Conservation (phyloP, 2,113 vertebrate genomes). For the Oryctolagus cuniculus region DNA sequence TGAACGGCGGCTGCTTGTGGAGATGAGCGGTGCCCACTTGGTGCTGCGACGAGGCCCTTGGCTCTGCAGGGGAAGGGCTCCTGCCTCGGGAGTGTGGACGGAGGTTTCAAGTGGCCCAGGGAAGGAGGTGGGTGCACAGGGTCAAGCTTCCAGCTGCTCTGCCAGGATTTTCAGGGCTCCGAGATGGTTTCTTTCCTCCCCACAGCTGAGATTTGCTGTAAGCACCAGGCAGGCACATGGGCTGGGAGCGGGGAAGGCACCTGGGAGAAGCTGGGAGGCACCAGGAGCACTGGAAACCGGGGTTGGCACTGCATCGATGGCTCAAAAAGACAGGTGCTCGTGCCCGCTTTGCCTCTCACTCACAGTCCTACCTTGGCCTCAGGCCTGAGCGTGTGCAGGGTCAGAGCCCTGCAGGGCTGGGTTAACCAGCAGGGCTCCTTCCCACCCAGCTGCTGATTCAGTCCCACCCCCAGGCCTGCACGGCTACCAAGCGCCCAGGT, state of each 20-base stretch:
- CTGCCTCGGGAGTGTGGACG: neutral
- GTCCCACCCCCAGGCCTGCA: neutral
- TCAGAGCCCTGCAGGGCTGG: neutral
- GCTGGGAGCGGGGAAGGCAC: neutral
- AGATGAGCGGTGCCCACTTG: neutral
- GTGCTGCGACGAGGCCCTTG: neutral
- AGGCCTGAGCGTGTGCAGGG: neutral
- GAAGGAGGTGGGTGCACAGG: neutral
- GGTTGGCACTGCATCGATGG: neutral
- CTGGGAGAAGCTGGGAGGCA: neutral
- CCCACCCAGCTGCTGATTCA: neutral
- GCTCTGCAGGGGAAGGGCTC: neutral
- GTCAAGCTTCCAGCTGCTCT: neutral
- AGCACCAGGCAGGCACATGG: neutral
- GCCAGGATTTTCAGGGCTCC: neutral
- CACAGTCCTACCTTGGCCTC: neutral
- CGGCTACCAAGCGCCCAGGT: neutral
- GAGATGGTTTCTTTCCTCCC: constrained; percentile 16
- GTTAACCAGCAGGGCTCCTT: neutral
- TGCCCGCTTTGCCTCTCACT: neutral
- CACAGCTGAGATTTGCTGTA: neutral
- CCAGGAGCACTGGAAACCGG: neutral
- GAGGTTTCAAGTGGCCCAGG: neutral
- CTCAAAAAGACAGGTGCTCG: neutral
- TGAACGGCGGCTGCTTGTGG: neutral